Evolutionary conservation across 2,797 vertebrate genomes (phyloP).

Genomic region (Capromys pilorides): DNA sequence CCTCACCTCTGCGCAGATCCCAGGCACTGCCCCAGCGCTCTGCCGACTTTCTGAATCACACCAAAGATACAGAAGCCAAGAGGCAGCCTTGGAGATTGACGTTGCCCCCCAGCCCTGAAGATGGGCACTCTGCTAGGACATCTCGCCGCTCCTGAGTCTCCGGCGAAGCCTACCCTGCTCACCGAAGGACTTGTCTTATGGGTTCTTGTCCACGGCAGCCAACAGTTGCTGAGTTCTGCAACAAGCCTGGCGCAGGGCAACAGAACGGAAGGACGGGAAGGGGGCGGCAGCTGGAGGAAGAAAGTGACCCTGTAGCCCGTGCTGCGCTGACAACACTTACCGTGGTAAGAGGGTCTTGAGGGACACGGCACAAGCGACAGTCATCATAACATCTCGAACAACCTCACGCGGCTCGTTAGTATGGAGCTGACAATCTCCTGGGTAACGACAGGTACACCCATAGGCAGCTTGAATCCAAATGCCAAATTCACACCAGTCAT

Average conservation of each 20-base stretch:
- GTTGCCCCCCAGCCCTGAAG: neutral
- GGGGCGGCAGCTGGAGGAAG: neutral
- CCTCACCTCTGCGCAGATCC: neutral
- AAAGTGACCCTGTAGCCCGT: neutral
- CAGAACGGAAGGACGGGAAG: neutral
- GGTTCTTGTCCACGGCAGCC: neutral
- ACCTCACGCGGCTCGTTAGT: neutral
- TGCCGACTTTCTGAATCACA: neutral
- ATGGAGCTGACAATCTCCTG: constrained; percentile 31
- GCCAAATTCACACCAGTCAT: constrained; percentile 36
- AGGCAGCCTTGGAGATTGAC: neutral
- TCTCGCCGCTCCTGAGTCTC: neutral
- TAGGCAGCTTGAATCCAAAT: constrained; percentile 31
- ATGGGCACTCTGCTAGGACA: no score
- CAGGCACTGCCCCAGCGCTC: neutral
- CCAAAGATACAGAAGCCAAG: neutral
- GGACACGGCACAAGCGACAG: neutral
- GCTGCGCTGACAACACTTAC: neutral
- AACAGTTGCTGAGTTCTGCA: neutral
- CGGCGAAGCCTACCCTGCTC: neutral
- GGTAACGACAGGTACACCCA: constrained; percentile 33
- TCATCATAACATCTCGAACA: neutral
- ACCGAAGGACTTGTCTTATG: neutral
- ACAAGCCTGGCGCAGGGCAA: neutral
- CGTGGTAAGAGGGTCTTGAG: neutral